Evolutionary conservation across 2,113 vertebrate species (phyloP).

Genomic region (Romanogobio albipinnatus): DNA sequence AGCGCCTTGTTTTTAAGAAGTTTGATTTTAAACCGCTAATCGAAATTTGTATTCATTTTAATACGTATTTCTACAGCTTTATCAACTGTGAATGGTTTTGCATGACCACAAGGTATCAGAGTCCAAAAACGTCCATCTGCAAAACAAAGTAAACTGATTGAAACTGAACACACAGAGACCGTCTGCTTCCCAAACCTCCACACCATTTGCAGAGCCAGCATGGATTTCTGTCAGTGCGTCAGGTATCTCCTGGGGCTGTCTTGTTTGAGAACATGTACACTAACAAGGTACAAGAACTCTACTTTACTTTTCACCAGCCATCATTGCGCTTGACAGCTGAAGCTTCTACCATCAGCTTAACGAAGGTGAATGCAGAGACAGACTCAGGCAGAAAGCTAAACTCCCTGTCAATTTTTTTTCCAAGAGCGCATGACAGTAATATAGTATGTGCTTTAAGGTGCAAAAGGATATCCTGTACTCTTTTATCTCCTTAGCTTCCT

Average conservation of each 20-base stretch:
- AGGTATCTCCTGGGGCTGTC: not conserved
- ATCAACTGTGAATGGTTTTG: not conserved
- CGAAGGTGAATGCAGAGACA: conserved; percentile 35
- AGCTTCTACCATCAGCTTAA: conserved; percentile 34
- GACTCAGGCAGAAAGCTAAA: conserved; percentile 14
- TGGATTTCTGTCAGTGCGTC: not conserved
- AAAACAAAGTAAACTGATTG: not conserved
- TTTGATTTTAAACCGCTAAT: no score
- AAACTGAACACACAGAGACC: not conserved
- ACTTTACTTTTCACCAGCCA: conserved; percentile 29
- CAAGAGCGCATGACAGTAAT: not conserved
- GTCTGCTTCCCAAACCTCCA: not conserved
- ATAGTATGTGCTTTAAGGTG: not conserved
- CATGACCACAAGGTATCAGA: not conserved
- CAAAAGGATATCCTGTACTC: conserved; percentile 98
- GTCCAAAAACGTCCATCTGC: not conserved
- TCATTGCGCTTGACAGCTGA: conserved; percentile 41
- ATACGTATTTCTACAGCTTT: not conserved
- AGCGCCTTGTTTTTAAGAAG: not conserved
- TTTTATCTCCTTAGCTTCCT: conserved; percentile 89
- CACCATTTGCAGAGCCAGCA: not conserved
- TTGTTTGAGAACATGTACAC: conserved; percentile 26
- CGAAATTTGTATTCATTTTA: not conserved
- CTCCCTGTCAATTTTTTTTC: not conserved
- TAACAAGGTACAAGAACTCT: conserved; percentile 52